These are phyloP conservation scores for Sus scrofa DNA, from an alignment of 2,113 vertebrate genomes.

Conservation along the genomic window DNA sequence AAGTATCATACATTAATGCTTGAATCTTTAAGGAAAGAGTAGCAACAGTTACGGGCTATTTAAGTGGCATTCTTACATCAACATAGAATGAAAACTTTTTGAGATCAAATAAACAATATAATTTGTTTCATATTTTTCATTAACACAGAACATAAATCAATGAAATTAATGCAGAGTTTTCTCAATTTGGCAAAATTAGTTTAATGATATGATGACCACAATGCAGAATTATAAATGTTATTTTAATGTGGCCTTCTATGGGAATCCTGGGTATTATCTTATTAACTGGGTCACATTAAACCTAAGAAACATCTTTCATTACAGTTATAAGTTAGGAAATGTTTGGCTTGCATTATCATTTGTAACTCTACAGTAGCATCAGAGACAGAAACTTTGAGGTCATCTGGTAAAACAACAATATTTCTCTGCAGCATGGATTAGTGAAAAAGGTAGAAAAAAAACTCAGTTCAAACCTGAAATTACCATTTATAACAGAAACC, in stretches of 20 bases:
- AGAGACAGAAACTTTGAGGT: background rate
- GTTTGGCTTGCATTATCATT: background rate
- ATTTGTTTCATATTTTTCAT: slow-evolving; percentile 6
- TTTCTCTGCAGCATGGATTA: background rate
- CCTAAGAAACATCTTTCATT: slow-evolving; percentile 45
- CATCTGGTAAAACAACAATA: slow-evolving; percentile 30
- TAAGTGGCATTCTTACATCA: background rate
- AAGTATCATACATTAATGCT: background rate
- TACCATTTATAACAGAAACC: background rate
- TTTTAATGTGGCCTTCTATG: slow-evolving; percentile 25
- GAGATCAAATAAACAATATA: background rate
- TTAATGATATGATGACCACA: slow-evolving; percentile 11
- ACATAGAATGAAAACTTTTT: background rate
- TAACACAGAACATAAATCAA: background rate
- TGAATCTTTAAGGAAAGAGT: background rate
- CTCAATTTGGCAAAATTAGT: slow-evolving; percentile 36
- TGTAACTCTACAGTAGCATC: background rate
- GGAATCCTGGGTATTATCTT: background rate
- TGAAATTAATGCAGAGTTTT: background rate
- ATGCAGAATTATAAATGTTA: background rate
- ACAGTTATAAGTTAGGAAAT: slow-evolving; percentile 29
- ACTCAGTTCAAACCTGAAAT: background rate
- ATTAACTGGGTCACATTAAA: slow-evolving; percentile 64
- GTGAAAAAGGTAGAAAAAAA: background rate
- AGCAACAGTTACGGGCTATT: background rate